Conservation (phyloP, 2,113 vertebrate genomes). For the Chinchilla lanigera region DNA sequence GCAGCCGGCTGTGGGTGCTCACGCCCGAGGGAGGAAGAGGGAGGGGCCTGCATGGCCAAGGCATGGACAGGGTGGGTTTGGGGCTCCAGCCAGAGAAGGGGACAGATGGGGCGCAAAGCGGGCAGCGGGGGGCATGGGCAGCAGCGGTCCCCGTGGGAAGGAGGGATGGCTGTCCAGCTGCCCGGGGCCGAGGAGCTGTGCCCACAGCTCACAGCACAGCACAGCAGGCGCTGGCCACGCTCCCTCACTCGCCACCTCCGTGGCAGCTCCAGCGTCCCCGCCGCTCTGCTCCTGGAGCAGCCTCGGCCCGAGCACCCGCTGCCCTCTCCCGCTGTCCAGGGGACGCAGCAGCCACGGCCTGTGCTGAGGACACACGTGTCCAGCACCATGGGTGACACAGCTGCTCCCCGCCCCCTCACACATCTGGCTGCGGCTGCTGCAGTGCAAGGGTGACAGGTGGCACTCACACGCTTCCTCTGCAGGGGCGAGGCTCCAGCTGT, state of each 20-base stretch:
- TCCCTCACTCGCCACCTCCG: neutral
- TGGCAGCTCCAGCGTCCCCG: neutral
- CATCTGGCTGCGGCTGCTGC: neutral
- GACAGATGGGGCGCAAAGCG: neutral
- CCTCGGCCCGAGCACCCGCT: neutral
- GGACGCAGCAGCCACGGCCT: neutral
- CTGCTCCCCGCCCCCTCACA: neutral
- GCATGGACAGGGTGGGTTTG: neutral
- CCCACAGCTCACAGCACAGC: neutral
- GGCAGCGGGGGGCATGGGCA: neutral
- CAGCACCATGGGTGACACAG: neutral
- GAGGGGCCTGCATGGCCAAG: too few relatives aligned
- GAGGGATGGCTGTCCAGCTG: neutral
- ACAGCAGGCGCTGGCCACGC: too few relatives aligned
- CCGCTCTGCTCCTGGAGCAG: neutral
- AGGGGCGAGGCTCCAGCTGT: neutral
- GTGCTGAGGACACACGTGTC: neutral
- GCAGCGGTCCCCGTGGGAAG: neutral
- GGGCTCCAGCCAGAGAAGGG: neutral
- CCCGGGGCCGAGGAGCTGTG: rapidly evolving
- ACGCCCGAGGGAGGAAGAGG: neutral
- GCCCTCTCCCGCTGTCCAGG: neutral
- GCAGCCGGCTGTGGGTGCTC: too few relatives aligned
- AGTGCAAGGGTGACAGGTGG: neutral
- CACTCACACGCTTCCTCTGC: neutral